A percentile compares a stretch with the other conserved stretches of the same genome.
These are phyloP conservation scores for Heliocidaris tuberculata DNA, from an alignment of 35 echinoderm and acorn worm genomes.

Conservation along the genomic window DNA sequence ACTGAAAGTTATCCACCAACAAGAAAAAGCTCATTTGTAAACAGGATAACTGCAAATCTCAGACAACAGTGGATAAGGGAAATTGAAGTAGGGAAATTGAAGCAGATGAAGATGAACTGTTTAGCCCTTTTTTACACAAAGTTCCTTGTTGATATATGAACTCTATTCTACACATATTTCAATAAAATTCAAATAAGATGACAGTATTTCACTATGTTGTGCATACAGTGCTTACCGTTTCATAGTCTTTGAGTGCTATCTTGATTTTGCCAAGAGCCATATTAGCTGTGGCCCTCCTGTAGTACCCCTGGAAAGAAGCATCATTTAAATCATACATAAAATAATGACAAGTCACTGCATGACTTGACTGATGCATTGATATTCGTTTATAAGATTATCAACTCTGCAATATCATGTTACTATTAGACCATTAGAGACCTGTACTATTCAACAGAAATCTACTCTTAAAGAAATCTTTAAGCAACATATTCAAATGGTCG, in stretches of 20 bases:
- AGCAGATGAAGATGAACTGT: background rate
- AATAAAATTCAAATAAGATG: too few relatives aligned
- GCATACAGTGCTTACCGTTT: constrained; percentile 71
- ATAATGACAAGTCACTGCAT: background rate
- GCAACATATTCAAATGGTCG: too few relatives aligned
- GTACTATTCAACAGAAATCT: too few relatives aligned
- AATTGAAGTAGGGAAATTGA: background rate
- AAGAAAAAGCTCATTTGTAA: background rate
- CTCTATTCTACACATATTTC: too few relatives aligned
- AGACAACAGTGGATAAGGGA: too few relatives aligned
- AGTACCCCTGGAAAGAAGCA: constrained; percentile 82
- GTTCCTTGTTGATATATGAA: background rate
- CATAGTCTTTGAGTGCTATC: constrained; percentile 95
- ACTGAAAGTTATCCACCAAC: background rate
- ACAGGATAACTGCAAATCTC: too few relatives aligned
- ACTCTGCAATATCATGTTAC: background rate
- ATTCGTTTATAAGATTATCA: background rate
- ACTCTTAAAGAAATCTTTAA: too few relatives aligned
- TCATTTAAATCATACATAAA: background rate
- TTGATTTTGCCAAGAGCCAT: constrained; percentile 96
- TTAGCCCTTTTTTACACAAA: background rate
- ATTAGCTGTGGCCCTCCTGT: constrained; percentile 97
- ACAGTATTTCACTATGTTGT: too few relatives aligned
- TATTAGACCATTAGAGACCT: too few relatives aligned
- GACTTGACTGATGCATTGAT: background rate